Percentiles rank a stretch among this genome's conserved stretches.
Conservation (phyloP, 2,888 invertebrate species). For the Oxycera nigricornis region DNA sequence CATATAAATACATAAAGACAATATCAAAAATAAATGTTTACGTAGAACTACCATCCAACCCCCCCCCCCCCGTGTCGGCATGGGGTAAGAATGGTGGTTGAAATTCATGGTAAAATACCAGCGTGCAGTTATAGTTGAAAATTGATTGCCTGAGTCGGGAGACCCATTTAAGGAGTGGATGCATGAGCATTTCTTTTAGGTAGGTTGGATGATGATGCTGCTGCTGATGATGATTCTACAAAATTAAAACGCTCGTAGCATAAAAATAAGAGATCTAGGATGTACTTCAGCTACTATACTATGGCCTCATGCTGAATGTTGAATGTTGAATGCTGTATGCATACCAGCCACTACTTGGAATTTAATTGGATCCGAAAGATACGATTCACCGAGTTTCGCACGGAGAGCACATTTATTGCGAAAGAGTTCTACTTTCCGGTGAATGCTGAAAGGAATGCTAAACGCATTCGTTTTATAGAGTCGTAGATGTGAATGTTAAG, state of each 20-base stretch:
- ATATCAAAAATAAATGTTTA: neutral
- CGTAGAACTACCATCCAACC: no score
- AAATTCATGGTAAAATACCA: neutral
- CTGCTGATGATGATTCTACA: slow-evolving; percentile 14
- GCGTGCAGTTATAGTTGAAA: neutral
- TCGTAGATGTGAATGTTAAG: neutral
- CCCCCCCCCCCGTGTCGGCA: no score
- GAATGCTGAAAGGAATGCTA: neutral
- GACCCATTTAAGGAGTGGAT: neutral
- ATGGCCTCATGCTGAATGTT: no score
- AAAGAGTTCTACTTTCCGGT: neutral
- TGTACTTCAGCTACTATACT: no score
- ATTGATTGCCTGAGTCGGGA: neutral
- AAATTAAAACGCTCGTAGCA: slow-evolving; percentile 25
- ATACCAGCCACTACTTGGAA: slow-evolving; percentile 10
- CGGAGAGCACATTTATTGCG: slow-evolving; percentile 1
- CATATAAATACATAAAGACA: neutral
- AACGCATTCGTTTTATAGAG: neutral
- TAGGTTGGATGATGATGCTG: no score
- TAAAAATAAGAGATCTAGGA: slow-evolving; percentile 5
- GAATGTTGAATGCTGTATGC: no score
- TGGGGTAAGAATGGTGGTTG: no score
- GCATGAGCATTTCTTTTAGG: neutral
- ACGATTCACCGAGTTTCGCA: slow-evolving; percentile 18
- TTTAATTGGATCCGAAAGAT: slow-evolving; percentile 26